Conservation (phyloP, 2,113 vertebrate species). For the Catharus minimus region DNA sequence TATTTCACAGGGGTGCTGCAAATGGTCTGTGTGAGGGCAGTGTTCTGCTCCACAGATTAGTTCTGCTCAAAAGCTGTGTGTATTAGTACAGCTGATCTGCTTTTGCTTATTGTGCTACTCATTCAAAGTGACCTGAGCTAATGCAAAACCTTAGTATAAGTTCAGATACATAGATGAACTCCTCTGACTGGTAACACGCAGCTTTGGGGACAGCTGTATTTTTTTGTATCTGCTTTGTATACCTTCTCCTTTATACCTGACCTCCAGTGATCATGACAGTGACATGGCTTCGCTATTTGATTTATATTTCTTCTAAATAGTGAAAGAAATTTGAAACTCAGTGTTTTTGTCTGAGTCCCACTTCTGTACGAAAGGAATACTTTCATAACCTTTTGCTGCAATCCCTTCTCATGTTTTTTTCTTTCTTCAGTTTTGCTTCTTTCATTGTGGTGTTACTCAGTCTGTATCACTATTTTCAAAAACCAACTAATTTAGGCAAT, state of each 20-base stretch:
- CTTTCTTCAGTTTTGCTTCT: not conserved
- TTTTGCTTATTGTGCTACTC: not conserved
- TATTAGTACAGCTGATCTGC: not conserved
- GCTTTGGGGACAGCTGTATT: accelerated
- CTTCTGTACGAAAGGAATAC: not conserved
- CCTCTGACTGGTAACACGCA: not conserved
- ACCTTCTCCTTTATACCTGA: not conserved
- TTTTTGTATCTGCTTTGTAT: not conserved
- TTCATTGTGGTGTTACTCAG: not conserved
- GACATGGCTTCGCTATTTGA: not conserved
- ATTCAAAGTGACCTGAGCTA: not conserved
- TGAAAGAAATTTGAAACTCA: not conserved
- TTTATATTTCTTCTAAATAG: not conserved
- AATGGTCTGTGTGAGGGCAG: not conserved
- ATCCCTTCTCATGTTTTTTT: not conserved
- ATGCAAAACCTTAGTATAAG: not conserved
- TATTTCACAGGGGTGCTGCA: not conserved
- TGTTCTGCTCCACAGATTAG: not conserved
- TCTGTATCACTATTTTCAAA: not conserved
- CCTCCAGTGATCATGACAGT: not conserved
- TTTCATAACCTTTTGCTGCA: not conserved
- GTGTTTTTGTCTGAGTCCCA: not conserved
- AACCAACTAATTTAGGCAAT: not conserved
- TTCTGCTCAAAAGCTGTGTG: not conserved
- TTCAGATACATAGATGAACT: not conserved